These are phyloP conservation scores for Drosophila obscura DNA, from an alignment of 1,140 invertebrate species.

Conservation along the genomic window DNA sequence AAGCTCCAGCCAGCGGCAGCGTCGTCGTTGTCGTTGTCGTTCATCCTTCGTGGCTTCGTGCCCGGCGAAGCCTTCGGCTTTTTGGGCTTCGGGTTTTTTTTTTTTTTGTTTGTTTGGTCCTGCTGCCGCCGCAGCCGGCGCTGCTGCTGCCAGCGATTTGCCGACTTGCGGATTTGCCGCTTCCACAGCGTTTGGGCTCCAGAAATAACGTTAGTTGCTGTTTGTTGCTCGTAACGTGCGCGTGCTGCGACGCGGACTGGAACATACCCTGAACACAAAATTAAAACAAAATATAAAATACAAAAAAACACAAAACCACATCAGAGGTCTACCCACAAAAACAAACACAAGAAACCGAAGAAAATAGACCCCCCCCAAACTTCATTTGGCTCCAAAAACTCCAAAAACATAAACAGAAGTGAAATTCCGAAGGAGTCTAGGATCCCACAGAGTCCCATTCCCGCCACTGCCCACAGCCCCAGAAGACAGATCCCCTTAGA, in stretches of 20 bases:
- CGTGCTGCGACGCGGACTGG: slow-evolving; percentile 77
- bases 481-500: too few relatives aligned
- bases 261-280: slow-evolving; percentile 23
- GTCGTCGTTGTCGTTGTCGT: slow-evolving; percentile 31
- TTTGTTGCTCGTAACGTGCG: slow-evolving; percentile 84
- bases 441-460: too few relatives aligned
- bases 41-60: slow-evolving; percentile 35
- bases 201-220: slow-evolving; percentile 84
- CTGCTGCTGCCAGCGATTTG: slow-evolving; percentile 33
- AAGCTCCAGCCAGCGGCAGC: slow-evolving; percentile 44
- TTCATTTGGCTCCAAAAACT: too few relatives aligned
- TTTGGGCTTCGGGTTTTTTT: slow-evolving; percentile 25
- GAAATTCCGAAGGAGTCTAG: too few relatives aligned
- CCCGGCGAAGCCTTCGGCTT: slow-evolving; percentile 36
- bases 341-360: too few relatives aligned
- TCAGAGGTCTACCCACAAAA: too few relatives aligned
- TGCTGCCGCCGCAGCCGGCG: slow-evolving; percentile 19
- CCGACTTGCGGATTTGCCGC: slow-evolving; percentile 64
- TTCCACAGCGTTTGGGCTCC: slow-evolving; percentile 80
- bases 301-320: slow-evolving; percentile 17
- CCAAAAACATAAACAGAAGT: too few relatives aligned
- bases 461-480: too few relatives aligned
- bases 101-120: background rate
- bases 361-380: too few relatives aligned
- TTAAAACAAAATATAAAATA: slow-evolving; percentile 15